Percentiles rank a stretch among this genome's conserved stretches.
phyloP scores from a whole-genome alignment of 2,797 vertebrate genomes.

The Enteromius trimaculatus region DNA sequence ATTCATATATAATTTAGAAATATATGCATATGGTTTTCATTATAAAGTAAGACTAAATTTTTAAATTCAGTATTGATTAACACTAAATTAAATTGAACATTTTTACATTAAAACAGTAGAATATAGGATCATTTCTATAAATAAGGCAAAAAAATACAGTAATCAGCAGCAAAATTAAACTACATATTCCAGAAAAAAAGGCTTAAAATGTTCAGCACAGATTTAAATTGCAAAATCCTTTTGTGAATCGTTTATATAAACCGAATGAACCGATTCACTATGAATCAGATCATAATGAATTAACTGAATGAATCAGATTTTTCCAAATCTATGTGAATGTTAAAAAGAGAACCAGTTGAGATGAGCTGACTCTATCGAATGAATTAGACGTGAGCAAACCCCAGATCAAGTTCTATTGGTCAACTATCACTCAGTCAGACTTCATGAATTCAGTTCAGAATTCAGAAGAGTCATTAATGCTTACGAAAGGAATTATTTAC shows the following conservation, averaged over 20 bases:
- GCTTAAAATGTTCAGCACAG: background rate
- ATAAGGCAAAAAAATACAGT: background rate
- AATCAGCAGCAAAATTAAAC: background rate
- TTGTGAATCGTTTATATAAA: background rate
- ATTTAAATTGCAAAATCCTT: background rate
- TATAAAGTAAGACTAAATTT: background rate
- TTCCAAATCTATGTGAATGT: background rate
- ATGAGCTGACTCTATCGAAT: background rate
- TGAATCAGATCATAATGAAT: too few species aligned
- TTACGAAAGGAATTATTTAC: background rate
- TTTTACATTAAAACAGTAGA: background rate
- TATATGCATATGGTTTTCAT: background rate
- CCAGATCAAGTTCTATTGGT: background rate
- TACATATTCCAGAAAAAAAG: background rate
- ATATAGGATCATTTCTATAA: too few species aligned
- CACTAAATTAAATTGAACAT: background rate
- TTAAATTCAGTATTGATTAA: background rate
- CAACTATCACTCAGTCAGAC: background rate
- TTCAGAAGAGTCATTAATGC: background rate
- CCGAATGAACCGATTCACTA: background rate
- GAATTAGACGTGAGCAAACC: background rate
- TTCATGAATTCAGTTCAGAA: background rate
- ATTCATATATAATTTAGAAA: background rate
- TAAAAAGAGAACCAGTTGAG: background rate
- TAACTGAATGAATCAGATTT: background rate